These are phyloP conservation scores for Lacerta viridis DNA, from an alignment of 2,797 vertebrate species.

Conservation along the genomic window DNA sequence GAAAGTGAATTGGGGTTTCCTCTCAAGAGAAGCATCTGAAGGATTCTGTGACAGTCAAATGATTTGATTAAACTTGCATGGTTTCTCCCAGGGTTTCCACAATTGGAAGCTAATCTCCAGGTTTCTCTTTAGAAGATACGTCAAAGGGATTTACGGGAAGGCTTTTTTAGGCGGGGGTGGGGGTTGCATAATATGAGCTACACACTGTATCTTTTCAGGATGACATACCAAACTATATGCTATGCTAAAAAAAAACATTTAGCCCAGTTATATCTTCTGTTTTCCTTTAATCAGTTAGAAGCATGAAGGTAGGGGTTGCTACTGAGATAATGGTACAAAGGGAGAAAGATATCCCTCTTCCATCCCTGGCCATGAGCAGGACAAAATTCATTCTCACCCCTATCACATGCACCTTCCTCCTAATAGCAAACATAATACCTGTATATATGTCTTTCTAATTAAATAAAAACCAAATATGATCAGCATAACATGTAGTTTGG, in stretches of 20 bases:
- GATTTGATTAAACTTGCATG: not conserved
- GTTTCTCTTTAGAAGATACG: not conserved
- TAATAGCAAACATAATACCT: not conserved
- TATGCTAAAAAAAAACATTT: too few relatives aligned
- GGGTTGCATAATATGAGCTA: not conserved
- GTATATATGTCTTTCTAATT: too few relatives aligned
- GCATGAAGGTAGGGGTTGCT: not conserved
- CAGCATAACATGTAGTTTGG: too few relatives aligned
- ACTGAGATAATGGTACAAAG: not conserved
- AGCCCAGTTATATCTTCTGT: not conserved
- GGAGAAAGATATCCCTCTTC: too few relatives aligned
- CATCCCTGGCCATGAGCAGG: too few relatives aligned
- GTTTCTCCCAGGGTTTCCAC: not conserved
- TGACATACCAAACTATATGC: too few relatives aligned
- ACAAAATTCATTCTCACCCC: too few relatives aligned
- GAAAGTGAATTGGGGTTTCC: not conserved
- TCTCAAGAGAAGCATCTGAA: not conserved
- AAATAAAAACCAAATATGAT: too few relatives aligned
- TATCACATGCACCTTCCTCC: not conserved
- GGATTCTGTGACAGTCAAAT: not conserved
- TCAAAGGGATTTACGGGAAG: too few relatives aligned
- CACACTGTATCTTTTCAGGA: not conserved
- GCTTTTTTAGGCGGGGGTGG: accelerated
- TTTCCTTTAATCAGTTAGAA: not conserved
- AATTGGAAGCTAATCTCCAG: not conserved